Conservation (phyloP, 2,888 invertebrate genomes). For the Trachelus iudaicus region DNA sequence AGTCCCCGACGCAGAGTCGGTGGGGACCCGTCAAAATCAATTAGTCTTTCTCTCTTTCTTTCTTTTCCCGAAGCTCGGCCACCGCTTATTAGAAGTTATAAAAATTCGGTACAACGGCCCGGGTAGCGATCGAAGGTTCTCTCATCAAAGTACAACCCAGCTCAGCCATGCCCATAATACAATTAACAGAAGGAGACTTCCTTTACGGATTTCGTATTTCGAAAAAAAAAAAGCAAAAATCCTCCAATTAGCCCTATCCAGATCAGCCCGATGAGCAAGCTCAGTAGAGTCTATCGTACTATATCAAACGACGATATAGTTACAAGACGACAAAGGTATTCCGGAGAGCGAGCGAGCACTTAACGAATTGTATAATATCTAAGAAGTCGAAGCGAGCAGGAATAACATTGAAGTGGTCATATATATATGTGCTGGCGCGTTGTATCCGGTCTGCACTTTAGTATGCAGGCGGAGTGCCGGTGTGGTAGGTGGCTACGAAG, state of each 20-base stretch:
- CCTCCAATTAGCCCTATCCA: not conserved
- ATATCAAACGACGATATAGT: not conserved
- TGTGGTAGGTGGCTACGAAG: constrained; percentile 46
- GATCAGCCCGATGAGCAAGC: not conserved
- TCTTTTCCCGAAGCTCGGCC: constrained; percentile 20
- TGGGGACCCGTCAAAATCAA: constrained; percentile 59
- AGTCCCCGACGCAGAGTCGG: constrained; percentile 31
- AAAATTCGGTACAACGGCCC: constrained; percentile 39
- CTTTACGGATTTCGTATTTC: not conserved
- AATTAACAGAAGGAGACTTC: not conserved
- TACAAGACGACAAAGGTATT: not conserved
- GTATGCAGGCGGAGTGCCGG: constrained; percentile 59
- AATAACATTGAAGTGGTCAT: constrained; percentile 44
- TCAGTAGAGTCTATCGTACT: too few relatives aligned
- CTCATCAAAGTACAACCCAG: not conserved
- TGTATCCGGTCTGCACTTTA: constrained; percentile 63
- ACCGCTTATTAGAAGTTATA: constrained; percentile 60
- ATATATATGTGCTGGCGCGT: constrained; percentile 46
- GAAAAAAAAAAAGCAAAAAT: not conserved
- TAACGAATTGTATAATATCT: constrained; percentile 13
- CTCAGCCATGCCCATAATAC: not conserved
- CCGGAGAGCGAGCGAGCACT: not conserved
- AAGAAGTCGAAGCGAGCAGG: constrained; percentile 5
- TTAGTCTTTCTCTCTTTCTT: constrained; percentile 21
- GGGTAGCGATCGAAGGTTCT: not conserved